Percentiles rank a stretch among this genome's conserved stretches.
Evolutionary conservation across 2,113 vertebrate genomes (phyloP).

Genomic region (Perccottus glenii): DNA sequence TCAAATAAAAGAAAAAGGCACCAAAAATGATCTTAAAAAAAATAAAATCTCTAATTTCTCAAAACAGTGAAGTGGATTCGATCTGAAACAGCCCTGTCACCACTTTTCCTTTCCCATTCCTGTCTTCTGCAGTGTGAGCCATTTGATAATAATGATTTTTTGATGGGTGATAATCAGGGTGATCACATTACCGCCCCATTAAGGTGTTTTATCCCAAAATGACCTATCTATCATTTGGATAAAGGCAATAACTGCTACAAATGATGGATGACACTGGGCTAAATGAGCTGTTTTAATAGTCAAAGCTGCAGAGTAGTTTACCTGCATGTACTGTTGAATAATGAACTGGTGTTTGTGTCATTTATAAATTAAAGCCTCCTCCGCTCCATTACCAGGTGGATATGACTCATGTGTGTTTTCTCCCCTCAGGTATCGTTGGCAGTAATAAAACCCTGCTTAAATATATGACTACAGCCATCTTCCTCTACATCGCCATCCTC

Average conservation of each 20-base stretch:
- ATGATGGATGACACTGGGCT: slow-evolving; percentile 31
- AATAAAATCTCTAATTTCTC: not conserved
- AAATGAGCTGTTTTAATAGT: slow-evolving; percentile 20
- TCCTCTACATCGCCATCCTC: slow-evolving; percentile 97
- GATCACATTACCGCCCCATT: slow-evolving; percentile 58
- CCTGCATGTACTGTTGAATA: slow-evolving; percentile 22
- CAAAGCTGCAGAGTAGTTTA: slow-evolving; percentile 1
- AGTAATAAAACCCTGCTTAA: slow-evolving; percentile 95
- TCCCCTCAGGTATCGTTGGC: slow-evolving; percentile 87
- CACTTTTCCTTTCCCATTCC: not conserved
- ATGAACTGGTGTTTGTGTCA: slow-evolving; percentile 41
- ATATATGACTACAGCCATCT: slow-evolving; percentile 96
- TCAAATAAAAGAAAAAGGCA: too few relatives aligned
- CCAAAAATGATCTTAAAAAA: too few relatives aligned
- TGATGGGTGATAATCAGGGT: slow-evolving; percentile 45
- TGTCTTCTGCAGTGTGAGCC: slow-evolving; percentile 42
- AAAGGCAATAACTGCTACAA: slow-evolving; percentile 15
- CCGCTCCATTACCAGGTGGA: slow-evolving; percentile 44
- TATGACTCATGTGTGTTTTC: slow-evolving; percentile 59
- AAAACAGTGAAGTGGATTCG: not conserved
- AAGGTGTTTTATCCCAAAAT: slow-evolving; percentile 44
- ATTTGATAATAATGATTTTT: slow-evolving; percentile 51
- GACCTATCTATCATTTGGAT: slow-evolving; percentile 46
- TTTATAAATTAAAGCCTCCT: slow-evolving; percentile 55
- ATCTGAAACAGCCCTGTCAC: not conserved